Evolutionary conservation across 1,140 invertebrate genomes (phyloP), one percentile per base, ranked within the genome.

Genomic region (Whitmania pigra): DNA sequence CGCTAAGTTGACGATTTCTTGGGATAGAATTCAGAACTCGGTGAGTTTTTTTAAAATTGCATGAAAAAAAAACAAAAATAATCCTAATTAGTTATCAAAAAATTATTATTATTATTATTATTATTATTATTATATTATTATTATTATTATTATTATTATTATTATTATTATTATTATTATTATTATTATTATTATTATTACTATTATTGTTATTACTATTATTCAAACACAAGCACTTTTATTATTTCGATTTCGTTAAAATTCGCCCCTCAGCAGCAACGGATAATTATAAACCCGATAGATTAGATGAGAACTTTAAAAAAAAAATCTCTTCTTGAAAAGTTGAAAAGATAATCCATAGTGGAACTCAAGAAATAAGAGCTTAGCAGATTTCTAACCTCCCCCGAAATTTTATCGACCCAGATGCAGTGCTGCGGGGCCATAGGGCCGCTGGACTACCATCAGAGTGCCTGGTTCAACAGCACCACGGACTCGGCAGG

Each of bases 371-470:
- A 25, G 22, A 63, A 31, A 17, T 63, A 63, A 18, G 22, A 31
- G 57, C 29, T 63, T 22, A 22, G 57, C 57, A 31, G 22, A 31
- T 63, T n/a, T 63, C 15, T 6, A 25, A 63, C 29, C 11, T 31
- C 22, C 22, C 22, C 0, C 1, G n/a, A 63, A 31, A 25, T 7
- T 63, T 63, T 63, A 63, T 31, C 29, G 29, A 63, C 57, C n/a
- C 71, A 73, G 72, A 31, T 73, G 53, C 22, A 73, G 53, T 73
- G 72, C 40, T 73, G 72, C 36, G 72, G 72, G 5, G 68, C 68
- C 5, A 27, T 69, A 13, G 72, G 72, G 0, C 72, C 72, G 20
- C 67, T 31, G 27, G 68, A 73, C 72, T 73, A 73, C 67, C 29
- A 49, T 20, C 67, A 68, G 40, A 73, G 72, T 54, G 22, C 68